These are phyloP conservation scores for Mythimna lalbum DNA, from an alignment of 2,888 invertebrate genomes.

Conservation along the genomic window DNA sequence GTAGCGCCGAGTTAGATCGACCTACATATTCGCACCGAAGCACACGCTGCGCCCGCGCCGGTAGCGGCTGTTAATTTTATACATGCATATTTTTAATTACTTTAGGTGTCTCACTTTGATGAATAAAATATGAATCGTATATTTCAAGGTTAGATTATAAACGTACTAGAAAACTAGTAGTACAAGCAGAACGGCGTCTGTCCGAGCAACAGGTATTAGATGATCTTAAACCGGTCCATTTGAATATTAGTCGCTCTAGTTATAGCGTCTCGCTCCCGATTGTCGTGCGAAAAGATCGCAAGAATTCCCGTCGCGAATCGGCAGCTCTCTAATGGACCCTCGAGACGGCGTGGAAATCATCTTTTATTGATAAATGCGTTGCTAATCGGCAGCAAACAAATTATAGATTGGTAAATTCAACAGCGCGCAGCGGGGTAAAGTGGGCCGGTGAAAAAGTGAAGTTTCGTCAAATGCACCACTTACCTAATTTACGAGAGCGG, in stretches of 20 bases:
- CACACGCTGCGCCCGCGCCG: slow-evolving; percentile 40
- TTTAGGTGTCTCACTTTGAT: slow-evolving; percentile 36
- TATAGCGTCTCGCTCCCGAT: slow-evolving; percentile 85
- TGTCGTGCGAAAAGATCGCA: slow-evolving; percentile 85
- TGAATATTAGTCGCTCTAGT: slow-evolving; percentile 87
- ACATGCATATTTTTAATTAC: slow-evolving; percentile 37
- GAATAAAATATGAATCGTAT: slow-evolving; percentile 50
- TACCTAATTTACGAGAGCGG: slow-evolving; percentile 89
- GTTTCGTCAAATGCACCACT: slow-evolving; percentile 89
- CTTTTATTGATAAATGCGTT: slow-evolving; percentile 80
- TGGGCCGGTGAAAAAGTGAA: slow-evolving; percentile 87
- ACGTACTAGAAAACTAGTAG: slow-evolving; percentile 71
- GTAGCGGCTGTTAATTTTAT: slow-evolving; percentile 53
- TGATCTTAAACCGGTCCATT: slow-evolving; percentile 81
- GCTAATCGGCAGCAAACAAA: slow-evolving; percentile 84
- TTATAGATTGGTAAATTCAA: slow-evolving; percentile 77
- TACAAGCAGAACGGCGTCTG: slow-evolving; percentile 73
- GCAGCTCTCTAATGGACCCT: slow-evolving; percentile 77
- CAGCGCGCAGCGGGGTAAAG: slow-evolving; percentile 73
- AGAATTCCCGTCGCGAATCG: slow-evolving; percentile 79
- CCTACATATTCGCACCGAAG: slow-evolving; percentile 70
- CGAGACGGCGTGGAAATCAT: slow-evolving; percentile 81
- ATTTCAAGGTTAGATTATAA: slow-evolving; percentile 67
- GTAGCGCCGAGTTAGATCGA: slow-evolving; percentile 79
- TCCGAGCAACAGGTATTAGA: slow-evolving; percentile 68